A percentile compares a stretch with the other conserved stretches of the same genome.
Conservation (phyloP, 2,888 invertebrate genomes). For the Nowickia ferox region DNA sequence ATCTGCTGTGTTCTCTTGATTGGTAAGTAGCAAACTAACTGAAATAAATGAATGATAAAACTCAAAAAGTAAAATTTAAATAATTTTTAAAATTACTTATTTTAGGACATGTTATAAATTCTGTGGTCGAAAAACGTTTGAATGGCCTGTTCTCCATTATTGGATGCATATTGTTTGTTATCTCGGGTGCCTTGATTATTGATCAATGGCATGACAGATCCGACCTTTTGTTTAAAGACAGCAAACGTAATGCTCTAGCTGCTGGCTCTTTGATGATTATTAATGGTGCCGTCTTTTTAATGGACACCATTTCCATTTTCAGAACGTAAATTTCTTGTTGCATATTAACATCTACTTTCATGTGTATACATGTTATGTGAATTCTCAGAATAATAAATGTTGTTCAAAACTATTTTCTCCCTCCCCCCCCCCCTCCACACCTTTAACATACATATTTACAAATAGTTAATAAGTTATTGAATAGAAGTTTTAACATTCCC, state of each 20-base stretch:
- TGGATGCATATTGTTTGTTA: slow-evolving; percentile 80
- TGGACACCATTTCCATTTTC: slow-evolving; percentile 81
- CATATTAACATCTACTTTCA: not conserved
- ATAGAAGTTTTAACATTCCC: slow-evolving; percentile 50
- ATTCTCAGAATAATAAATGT: slow-evolving; percentile 17
- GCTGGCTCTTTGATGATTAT: slow-evolving; percentile 82
- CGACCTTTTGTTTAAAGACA: slow-evolving; percentile 76
- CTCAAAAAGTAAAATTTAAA: not conserved
- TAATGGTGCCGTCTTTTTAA: slow-evolving; percentile 80
- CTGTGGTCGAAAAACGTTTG: slow-evolving; percentile 80
- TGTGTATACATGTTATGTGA: slow-evolving; percentile 11
- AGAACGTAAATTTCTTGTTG: slow-evolving; percentile 78
- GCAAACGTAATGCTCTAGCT: slow-evolving; percentile 80
- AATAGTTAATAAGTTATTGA: slow-evolving; percentile 51
- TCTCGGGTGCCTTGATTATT: slow-evolving; percentile 81
- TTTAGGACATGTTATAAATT: slow-evolving; percentile 80
- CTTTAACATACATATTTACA: not conserved
- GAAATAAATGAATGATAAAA: no score
- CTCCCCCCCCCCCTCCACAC: not conserved
- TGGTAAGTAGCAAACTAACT: slow-evolving; percentile 75
- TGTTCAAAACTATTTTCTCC: not conserved
- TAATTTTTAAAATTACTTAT: not conserved
- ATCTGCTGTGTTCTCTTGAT: slow-evolving; percentile 79
- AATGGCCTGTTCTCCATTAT: slow-evolving; percentile 80
- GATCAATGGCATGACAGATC: slow-evolving; percentile 79